Conservation (phyloP, 2,888 invertebrate genomes). For the Meandrusa payeni region DNA sequence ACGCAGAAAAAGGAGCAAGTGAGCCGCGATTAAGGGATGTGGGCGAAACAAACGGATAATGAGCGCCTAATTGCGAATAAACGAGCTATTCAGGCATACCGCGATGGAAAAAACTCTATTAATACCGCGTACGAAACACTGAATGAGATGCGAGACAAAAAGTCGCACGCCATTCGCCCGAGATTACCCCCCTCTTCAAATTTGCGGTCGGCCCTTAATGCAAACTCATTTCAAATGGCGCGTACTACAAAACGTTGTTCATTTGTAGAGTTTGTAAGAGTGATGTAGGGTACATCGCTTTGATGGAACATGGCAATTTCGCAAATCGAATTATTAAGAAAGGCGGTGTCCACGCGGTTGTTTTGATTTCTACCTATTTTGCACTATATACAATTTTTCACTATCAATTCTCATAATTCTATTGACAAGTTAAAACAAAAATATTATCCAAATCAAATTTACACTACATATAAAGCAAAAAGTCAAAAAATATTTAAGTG, state of each 20-base stretch:
- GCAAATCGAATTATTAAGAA: constrained; percentile 10
- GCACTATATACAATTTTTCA: no score
- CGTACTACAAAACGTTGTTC: constrained; percentile 5
- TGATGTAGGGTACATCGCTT: background rate
- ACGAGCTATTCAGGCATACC: constrained; percentile 62
- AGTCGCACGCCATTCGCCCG: constrained; percentile 18
- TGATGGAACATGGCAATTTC: constrained; percentile 7
- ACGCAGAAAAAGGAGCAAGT: constrained; percentile 45
- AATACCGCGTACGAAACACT: constrained; percentile 31
- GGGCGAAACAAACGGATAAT: constrained; percentile 59
- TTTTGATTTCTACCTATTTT: no score
- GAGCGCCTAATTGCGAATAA: constrained; percentile 64
- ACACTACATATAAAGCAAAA: no score
- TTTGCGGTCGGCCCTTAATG: constrained; percentile 12
- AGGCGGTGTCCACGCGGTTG: no score
- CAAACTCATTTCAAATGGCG: constrained; percentile 14
- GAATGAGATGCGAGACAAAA: constrained; percentile 32
- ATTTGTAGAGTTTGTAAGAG: constrained; percentile 1
- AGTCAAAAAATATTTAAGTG: no score
- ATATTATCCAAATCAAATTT: no score
- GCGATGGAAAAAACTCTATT: constrained; percentile 45
- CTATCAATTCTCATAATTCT: no score
- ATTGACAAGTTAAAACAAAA: no score
- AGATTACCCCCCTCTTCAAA: constrained; percentile 18
- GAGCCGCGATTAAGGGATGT: constrained; percentile 44